These are phyloP conservation scores for Podarcis raffonei DNA, from an alignment of 2,113 vertebrate genomes.

Conservation along the genomic window DNA sequence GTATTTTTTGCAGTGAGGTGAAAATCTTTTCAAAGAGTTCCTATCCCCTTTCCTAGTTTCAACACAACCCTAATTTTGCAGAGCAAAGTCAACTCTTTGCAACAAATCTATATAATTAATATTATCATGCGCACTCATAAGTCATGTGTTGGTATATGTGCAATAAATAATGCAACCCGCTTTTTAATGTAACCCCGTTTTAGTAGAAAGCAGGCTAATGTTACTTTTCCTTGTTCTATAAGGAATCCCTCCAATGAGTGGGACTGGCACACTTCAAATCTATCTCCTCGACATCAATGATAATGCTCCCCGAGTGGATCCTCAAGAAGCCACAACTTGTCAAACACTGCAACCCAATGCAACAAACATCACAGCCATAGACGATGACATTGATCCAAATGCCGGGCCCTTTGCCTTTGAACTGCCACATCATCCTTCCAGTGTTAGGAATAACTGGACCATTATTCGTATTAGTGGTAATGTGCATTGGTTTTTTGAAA, in stretches of 20 bases:
- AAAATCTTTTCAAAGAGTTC: no score
- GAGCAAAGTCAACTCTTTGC: neutral
- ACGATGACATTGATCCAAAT: constrained; percentile 94
- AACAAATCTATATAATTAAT: neutral
- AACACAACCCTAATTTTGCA: neutral
- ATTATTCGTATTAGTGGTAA: constrained; percentile 91
- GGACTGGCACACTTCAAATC: constrained; percentile 95
- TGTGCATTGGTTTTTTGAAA: constrained; percentile 36
- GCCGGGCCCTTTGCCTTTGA: constrained; percentile 95
- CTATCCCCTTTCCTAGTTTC: neutral
- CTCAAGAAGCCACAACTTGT: constrained; percentile 91
- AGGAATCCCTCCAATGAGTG: constrained; percentile 91
- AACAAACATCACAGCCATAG: constrained; percentile 95
- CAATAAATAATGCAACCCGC: neutral
- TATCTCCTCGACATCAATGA: constrained; percentile 94
- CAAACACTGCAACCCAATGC: constrained; percentile 92
- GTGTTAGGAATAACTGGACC: constrained; percentile 94
- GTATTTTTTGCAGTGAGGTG: neutral
- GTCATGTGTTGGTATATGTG: neutral
- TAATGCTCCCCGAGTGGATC: constrained; percentile 93
- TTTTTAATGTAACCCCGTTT: neutral
- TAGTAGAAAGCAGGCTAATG: neutral
- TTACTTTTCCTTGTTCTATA: constrained; percentile 34
- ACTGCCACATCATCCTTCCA: constrained; percentile 83
- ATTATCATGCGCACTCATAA: rapidly evolving